phyloP scores from a whole-genome alignment of 2,888 invertebrate species.

The Norana najaformis region DNA sequence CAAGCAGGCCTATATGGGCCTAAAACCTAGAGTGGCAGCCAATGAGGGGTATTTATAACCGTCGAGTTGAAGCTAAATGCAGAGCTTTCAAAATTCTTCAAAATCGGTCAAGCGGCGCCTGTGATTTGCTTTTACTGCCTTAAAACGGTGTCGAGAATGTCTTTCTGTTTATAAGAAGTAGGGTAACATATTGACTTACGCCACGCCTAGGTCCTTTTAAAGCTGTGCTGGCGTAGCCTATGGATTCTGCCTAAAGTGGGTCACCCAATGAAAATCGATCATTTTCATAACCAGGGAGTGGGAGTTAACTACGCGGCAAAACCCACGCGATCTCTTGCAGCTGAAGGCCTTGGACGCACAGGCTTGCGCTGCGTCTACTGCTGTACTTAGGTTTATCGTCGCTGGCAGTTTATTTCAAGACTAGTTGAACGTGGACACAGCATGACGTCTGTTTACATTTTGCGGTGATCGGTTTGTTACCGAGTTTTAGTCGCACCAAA shows the following conservation, averaged over 20 bases:
- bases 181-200: neutral
- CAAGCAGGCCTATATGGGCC: neutral
- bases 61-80: neutral
- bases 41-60: neutral
- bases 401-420: neutral
- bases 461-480: neutral
- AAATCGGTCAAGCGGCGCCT: neutral
- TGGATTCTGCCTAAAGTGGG: neutral
- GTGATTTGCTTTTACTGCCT: neutral
- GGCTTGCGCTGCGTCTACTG: neutral
- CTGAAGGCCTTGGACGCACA: neutral
- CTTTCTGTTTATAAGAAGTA: neutral
- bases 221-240: neutral
- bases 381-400: neutral
- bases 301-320: neutral
- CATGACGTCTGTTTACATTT: too few species aligned
- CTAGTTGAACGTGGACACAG: neutral
- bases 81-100: neutral
- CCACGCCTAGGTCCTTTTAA: neutral
- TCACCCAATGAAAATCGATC: neutral
- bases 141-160: neutral
- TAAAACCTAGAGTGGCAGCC: neutral
- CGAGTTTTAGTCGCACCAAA: neutral
- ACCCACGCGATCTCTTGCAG: neutral
- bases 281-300: neutral